Base-by-base conservation (phyloP, 2,888 invertebrate species). In the Eristalinus aeneus region DNA sequence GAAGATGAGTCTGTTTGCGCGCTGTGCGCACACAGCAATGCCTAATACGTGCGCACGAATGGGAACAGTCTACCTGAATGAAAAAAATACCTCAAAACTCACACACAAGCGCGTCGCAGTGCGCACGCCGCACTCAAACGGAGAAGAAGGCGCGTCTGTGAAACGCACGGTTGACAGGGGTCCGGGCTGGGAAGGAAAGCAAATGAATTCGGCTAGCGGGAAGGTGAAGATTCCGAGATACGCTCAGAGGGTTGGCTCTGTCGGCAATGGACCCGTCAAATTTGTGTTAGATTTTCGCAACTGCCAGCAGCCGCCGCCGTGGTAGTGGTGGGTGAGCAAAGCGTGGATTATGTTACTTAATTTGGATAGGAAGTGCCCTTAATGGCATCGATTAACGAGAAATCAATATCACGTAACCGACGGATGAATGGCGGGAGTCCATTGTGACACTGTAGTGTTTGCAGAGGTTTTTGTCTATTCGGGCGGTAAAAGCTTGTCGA, bases 1-100 rank as follows among this genome's bases (percentile, higher is more conserved):
- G 61, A 81, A 82, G 77, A 82, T 82, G 86, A 78, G 65, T 81
- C 74, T 86, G 81, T 86, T 82, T 86, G 74, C 67, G 82, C 71
- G 56, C 74, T 68, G 81, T 74, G 73, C 77, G 73, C 86, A 86
- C 63, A 86, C 86, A 74, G 60, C 36, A 36, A 71, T 16, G 34
- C 20, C 16, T 60, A 68, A 39, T 68, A 86, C 81, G 81, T 86
- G 85, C 76, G 73, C 76, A 63, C 63, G 39, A 65, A 34, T 60
- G 63, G 61, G 73, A 76, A 81, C 73, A 71, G 64, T 46, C n/a
- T n/a, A 46, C n/a, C 39, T 16, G 16, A 5, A 16, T 16, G 6
- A 46, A 16, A 46, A 10, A 11, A 56, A 23, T 11, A 27, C 22
- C 22, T 22, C 22, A 56, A 11, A 85, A 82, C 74, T 82, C 86